A percentile compares a stretch with the other conserved stretches of the same genome.
These are phyloP conservation scores for Bovichtus diacanthus DNA, from an alignment of 2,797 vertebrate species.

Conservation along the genomic window DNA sequence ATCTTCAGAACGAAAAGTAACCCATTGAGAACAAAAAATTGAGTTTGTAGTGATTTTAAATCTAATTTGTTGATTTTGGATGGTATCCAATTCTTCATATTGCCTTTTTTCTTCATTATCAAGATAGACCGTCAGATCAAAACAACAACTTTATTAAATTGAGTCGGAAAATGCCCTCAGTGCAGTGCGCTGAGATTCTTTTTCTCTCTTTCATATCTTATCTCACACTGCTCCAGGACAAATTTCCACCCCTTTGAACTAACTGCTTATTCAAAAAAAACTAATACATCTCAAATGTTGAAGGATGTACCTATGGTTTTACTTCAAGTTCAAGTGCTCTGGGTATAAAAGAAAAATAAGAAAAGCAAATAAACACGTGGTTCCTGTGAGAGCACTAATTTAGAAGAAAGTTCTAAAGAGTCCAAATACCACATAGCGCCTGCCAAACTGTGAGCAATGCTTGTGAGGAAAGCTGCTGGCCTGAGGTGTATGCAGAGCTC, in stretches of 20 bases:
- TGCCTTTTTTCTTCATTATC: slow-evolving; percentile 31
- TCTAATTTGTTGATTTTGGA: slow-evolving; percentile 13
- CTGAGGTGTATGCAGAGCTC: slow-evolving; percentile 70
- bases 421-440: slow-evolving; percentile 48
- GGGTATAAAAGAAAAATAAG: slow-evolving; percentile 50
- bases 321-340: slow-evolving; percentile 81
- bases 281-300: slow-evolving; percentile 67
- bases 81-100: slow-evolving; percentile 29
- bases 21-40: not conserved
- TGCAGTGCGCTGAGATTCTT: slow-evolving; percentile 10
- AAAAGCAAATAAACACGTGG: slow-evolving; percentile 11
- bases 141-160: slow-evolving; percentile 19
- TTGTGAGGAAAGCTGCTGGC: slow-evolving; percentile 54
- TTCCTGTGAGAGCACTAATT: slow-evolving; percentile 49
- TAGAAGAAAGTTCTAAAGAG: slow-evolving; percentile 43
- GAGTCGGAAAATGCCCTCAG: slow-evolving; percentile 18
- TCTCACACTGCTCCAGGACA: slow-evolving; percentile 46
- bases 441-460: slow-evolving; percentile 58
- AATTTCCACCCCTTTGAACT: slow-evolving; percentile 44
- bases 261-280: slow-evolving; percentile 50
- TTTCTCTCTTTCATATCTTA: slow-evolving; percentile 25
- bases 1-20: slow-evolving; percentile 27
- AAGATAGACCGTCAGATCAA: slow-evolving; percentile 22
- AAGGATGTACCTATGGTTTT: slow-evolving; percentile 78
- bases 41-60: slow-evolving; percentile 16